Evolutionary conservation across 2,113 vertebrate genomes (phyloP), one percentile per base, ranked within the genome.

Genomic region (Tetraodon nigroviridis): DNA sequence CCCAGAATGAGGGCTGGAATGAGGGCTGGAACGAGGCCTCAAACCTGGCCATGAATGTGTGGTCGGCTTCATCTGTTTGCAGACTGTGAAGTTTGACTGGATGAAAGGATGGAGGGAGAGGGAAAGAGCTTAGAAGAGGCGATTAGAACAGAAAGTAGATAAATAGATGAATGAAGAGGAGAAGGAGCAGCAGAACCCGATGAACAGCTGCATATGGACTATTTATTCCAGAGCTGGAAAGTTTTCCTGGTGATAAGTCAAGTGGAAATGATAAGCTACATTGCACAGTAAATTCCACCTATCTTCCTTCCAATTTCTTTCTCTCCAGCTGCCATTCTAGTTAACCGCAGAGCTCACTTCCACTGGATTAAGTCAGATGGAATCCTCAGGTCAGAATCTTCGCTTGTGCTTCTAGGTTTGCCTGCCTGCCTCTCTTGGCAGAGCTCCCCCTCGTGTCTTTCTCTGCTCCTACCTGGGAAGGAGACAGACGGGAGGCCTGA

Each of bases 221-320:
- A 64, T 85, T 84, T 81, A 81, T 79, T 82, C 71, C 65, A 71
- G 77, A 55, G 29, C 86, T 84, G 83, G 79, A 85, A 81, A 67
- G 61, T 78, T 37, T 80, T 88, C 75, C 80, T 75, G 77, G 69
- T 83, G 79, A 84, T 82, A 85, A 83, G 79, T 88, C 82, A 85
- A 82, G 78, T 88, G 86, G 82, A 90, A 87, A 86, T 85, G 86
- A 82, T 83, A 87, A 84, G 82, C 85, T 85, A 79, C 84, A 79
- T 71, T 88, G 76, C 81, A 79, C 61, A 73, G 76, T 73, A 79
- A 75, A 85, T 83, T 84, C 78, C 75, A 74, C 67, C 67, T 73
- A 67, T 71, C 69, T 68, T 62, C 61, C 55, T 59, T 75, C 64
- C 69, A 80, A 8, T 51, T 70, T 48, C 20, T 62, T n/a, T n/a